A percentile compares a stretch with the other conserved stretches of the same genome.
These are phyloP conservation scores for Megalopta genalis DNA, from an alignment of 1,140 invertebrate genomes.

Conservation along the genomic window DNA sequence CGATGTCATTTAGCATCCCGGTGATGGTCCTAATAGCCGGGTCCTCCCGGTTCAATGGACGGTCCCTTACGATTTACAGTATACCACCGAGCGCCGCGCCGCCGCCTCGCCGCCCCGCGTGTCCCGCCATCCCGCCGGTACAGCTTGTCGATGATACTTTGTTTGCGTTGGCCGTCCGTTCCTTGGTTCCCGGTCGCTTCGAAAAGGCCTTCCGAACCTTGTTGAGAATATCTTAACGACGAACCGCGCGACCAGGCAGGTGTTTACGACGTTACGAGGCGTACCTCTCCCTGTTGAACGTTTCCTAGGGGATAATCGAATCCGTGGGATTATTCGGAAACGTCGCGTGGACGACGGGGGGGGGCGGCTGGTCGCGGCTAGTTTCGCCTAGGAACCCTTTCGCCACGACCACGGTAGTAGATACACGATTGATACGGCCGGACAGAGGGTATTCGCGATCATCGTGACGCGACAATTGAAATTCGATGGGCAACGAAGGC, in stretches of 20 bases:
- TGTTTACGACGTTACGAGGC: not conserved
- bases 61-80: slow-evolving; percentile 67
- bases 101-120: not conserved
- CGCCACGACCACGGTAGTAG: too few relatives aligned
- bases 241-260: not conserved
- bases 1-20: slow-evolving; percentile 78
- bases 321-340: not conserved
- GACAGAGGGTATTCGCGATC: not conserved
- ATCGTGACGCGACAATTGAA: not conserved
- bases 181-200: not conserved
- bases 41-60: slow-evolving; percentile 67
- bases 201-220: slow-evolving; percentile 6
- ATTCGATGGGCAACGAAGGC: slow-evolving; percentile 3
- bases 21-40: slow-evolving; percentile 76
- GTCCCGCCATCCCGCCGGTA: slow-evolving; percentile 13
- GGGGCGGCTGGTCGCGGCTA: too few relatives aligned
- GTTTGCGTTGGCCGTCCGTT: slow-evolving; percentile 24
- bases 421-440: too few relatives aligned
- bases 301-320: slow-evolving; percentile 18
- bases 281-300: not conserved
- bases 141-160: slow-evolving; percentile 51
- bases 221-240: slow-evolving; percentile 11
- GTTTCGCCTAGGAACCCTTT: too few relatives aligned
- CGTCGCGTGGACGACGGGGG: too few relatives aligned
- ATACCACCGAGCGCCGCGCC: slow-evolving; percentile 44